Conservation (phyloP, 2,113 vertebrate species). For the Thymallus thymallus region DNA sequence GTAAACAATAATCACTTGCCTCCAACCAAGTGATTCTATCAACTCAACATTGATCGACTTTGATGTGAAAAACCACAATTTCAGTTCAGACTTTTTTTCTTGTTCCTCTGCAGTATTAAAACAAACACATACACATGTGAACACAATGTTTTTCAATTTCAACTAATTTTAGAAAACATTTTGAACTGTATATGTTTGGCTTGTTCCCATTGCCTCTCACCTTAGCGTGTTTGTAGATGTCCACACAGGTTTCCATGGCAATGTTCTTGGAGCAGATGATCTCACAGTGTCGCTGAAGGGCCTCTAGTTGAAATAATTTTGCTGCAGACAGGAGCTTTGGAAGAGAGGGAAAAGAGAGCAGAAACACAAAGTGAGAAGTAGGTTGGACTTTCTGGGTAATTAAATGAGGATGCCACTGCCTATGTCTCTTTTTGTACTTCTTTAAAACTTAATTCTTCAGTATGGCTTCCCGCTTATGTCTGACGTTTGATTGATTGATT, state of each 20-base stretch:
- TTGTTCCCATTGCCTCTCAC: constrained; percentile 36
- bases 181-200: too few species aligned
- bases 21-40: too few species aligned
- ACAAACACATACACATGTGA: too few species aligned
- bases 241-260: constrained; percentile 74
- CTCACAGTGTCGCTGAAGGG: constrained; percentile 82
- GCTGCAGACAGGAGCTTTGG: constrained; percentile 77
- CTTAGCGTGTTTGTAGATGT: constrained; percentile 79
- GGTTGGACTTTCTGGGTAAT: neutral
- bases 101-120: too few species aligned
- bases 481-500: too few species aligned
- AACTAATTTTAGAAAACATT: too few species aligned
- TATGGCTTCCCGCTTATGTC: too few species aligned
- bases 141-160: too few species aligned
- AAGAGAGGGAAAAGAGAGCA: neutral
- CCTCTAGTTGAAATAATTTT: constrained; percentile 78
- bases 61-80: too few species aligned
- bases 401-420: neutral
- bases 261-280: constrained; percentile 82
- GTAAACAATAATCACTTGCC: too few species aligned
- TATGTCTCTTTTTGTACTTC: neutral
- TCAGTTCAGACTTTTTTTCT: too few species aligned
- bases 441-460: neutral
- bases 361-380: neutral
- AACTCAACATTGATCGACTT: too few species aligned